Percentiles rank a stretch among this genome's conserved stretches.
phyloP scores from a whole-genome alignment of 2,797 vertebrate species.

The Glyptemys insculpta region DNA sequence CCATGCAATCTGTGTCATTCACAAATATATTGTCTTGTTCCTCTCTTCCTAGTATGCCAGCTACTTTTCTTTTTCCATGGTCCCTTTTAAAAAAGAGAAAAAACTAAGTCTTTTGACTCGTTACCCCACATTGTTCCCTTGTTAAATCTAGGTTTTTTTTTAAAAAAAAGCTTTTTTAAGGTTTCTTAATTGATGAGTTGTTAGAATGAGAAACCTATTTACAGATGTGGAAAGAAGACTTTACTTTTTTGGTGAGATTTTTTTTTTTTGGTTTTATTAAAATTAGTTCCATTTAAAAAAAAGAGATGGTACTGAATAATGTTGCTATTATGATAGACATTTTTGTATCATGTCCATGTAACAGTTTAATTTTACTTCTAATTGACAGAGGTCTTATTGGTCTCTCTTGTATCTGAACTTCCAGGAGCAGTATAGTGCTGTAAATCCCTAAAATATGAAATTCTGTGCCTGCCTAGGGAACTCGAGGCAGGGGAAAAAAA shows the following conservation, averaged over 20 bases:
- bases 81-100: conserved; percentile 36
- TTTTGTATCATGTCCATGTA: background rate
- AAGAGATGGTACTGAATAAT: conserved; percentile 5
- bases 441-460: background rate
- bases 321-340: conserved; percentile 25
- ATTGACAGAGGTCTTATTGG: background rate
- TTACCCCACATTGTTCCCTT: conserved; percentile 67
- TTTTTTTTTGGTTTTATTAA: conserved; percentile 5
- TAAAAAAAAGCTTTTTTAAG: background rate
- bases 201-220: background rate
- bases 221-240: background rate
- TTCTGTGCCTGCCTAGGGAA: background rate
- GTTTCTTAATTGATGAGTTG: background rate
- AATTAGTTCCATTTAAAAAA: background rate
- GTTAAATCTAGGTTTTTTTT: background rate
- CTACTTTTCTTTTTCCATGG: conserved; percentile 33
- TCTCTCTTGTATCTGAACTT: conserved; percentile 28
- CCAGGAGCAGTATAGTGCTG: background rate
- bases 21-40: conserved; percentile 8
- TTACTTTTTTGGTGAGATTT: conserved; percentile 38
- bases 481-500: background rate
- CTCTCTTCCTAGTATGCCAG: background rate
- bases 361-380: background rate
- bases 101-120: conserved; percentile 60
- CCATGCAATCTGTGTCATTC: background rate